Evolutionary conservation across 2,113 vertebrate genomes (phyloP).

Genomic region (Chloebia gouldiae): DNA sequence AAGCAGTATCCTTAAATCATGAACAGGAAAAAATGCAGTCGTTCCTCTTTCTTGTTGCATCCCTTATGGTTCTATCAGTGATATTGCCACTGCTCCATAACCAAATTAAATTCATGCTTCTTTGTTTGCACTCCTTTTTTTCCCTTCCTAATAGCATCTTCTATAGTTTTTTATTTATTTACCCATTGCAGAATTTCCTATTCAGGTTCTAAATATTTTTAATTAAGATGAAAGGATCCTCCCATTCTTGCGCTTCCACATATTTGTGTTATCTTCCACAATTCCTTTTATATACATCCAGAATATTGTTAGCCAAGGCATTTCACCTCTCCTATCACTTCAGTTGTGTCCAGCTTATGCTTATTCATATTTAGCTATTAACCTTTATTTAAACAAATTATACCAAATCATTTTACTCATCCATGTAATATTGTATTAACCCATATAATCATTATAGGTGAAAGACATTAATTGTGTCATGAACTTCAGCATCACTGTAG

Average conservation of each 20-base stretch:
- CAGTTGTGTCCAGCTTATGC: not conserved
- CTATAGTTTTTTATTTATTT: not conserved
- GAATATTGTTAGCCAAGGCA: not conserved
- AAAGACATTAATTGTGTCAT: not conserved
- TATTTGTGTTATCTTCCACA: not conserved
- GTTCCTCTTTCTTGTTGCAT: not conserved
- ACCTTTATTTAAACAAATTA: not conserved
- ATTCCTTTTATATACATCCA: not conserved
- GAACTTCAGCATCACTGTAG: not conserved
- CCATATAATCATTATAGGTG: not conserved
- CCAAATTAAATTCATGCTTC: not conserved
- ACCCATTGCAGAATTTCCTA: not conserved
- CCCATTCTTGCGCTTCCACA: not conserved
- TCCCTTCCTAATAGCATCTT: not conserved
- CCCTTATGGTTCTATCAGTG: not conserved
- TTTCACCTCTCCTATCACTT: not conserved
- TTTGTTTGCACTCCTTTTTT: not conserved
- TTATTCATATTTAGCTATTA: not conserved
- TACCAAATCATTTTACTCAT: not conserved
- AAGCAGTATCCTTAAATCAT: not conserved
- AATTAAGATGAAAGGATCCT: not conserved
- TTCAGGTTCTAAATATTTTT: not conserved
- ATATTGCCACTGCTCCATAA: not conserved
- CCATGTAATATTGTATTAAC: not conserved
- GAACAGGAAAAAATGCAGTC: not conserved